Conservation (phyloP, 2,113 vertebrate species). For the Phylloscopus trochiloides region DNA sequence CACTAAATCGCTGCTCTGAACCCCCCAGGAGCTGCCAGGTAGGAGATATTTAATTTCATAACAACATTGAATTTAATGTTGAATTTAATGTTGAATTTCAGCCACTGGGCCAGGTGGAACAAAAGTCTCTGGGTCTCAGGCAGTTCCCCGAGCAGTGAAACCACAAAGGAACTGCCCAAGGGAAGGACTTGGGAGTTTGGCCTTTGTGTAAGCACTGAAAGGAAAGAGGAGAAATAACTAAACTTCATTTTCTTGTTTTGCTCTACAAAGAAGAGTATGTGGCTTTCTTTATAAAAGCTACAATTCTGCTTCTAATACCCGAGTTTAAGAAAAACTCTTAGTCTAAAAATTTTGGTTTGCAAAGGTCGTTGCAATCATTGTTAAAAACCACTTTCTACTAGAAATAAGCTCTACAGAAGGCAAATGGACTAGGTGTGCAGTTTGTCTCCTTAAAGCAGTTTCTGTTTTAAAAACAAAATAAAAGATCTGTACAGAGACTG, state of each 20-base stretch:
- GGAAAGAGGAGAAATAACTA: neutral
- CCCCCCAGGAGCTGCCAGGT: neutral
- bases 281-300: conserved; percentile 58
- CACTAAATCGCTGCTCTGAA: neutral
- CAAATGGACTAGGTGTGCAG: conserved; percentile 36
- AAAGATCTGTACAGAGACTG: conserved; percentile 24
- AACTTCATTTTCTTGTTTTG: neutral
- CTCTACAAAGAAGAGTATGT: conserved; percentile 46
- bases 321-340: conserved; percentile 67
- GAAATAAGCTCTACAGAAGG: conserved; percentile 29
- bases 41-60: neutral
- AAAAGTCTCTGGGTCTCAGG: neutral
- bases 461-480: neutral
- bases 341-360: conserved; percentile 66
- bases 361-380: conserved; percentile 15
- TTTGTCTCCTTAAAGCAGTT: conserved; percentile 37
- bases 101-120: neutral
- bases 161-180: neutral
- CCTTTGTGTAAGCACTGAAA: neutral
- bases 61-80: neutral
- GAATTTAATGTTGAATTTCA: no score
- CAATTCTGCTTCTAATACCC: conserved; percentile 61
- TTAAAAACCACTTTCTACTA: conserved; percentile 45
- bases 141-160: neutral
- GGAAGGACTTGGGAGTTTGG: neutral